Evolutionary conservation across 2,797 vertebrate species (phyloP).

Genomic region (Spheniscus humboldti): DNA sequence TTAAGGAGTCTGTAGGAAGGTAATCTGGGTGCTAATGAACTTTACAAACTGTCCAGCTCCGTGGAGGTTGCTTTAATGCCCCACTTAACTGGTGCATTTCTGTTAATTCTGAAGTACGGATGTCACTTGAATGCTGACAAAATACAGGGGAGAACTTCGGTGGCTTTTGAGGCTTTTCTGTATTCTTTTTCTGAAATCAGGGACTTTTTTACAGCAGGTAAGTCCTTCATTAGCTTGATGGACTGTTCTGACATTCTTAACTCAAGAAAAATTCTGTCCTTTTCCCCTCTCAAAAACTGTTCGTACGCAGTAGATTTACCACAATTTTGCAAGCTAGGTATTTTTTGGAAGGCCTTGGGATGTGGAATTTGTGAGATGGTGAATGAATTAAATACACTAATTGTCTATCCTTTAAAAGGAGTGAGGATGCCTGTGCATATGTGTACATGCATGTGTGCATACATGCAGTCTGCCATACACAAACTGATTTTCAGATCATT

Average conservation of each 20-base stretch:
- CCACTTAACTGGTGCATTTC: neutral
- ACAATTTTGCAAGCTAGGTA: neutral
- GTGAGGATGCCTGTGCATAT: neutral
- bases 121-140: slow-evolving; percentile 18
- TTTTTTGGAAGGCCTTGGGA: neutral
- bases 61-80: neutral
- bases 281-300: neutral
- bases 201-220: neutral
- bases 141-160: neutral
- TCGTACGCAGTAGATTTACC: neutral
- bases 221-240: slow-evolving; percentile 20
- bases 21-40: slow-evolving; percentile 41
- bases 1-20: neutral
- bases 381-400: neutral
- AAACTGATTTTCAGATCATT: neutral
- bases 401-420: neutral
- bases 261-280: neutral
- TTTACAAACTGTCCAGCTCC: slow-evolving; percentile 43
- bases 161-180: slow-evolving; percentile 14
- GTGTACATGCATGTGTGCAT: neutral
- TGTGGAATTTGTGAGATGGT: neutral
- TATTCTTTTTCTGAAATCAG: neutral
- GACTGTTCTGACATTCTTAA: slow-evolving; percentile 36
- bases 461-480: neutral
- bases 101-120: neutral